These are phyloP conservation scores for Bubo bubo DNA, from an alignment of 2,113 vertebrate species.

Conservation along the genomic window DNA sequence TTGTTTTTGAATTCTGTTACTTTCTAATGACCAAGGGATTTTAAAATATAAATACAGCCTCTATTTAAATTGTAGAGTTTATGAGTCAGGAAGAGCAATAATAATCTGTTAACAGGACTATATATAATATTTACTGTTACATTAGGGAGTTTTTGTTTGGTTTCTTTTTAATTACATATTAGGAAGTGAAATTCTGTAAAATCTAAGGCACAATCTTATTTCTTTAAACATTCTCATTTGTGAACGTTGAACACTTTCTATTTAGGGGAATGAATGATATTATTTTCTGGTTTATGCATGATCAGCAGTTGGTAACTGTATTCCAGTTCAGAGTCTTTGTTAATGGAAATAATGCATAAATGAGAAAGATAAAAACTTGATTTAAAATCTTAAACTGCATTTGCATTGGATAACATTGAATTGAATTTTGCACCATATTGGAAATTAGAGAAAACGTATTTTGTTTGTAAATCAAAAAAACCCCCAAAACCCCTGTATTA, in stretches of 20 bases:
- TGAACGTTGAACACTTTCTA: background rate
- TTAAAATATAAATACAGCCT: background rate
- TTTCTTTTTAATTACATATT: background rate
- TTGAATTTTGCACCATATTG: background rate
- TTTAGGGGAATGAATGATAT: background rate
- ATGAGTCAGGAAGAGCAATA: background rate
- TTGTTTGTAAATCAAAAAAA: background rate
- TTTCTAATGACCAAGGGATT: background rate
- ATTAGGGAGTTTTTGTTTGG: fast-evolving
- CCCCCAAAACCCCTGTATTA: background rate
- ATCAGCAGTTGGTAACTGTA: background rate
- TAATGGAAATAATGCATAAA: background rate
- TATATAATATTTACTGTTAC: background rate
- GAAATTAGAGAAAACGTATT: background rate
- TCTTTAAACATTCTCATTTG: background rate
- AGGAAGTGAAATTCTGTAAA: background rate
- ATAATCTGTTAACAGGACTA: background rate
- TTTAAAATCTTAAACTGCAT: background rate
- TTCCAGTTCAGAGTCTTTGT: background rate
- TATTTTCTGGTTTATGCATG: background rate
- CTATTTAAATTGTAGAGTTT: background rate
- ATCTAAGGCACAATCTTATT: background rate
- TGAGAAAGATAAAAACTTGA: background rate
- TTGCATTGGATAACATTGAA: background rate
- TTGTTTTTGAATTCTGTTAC: background rate